Evolutionary conservation across 2,113 vertebrate species (phyloP).

Genomic region (Choloepus hoffmanni): DNA sequence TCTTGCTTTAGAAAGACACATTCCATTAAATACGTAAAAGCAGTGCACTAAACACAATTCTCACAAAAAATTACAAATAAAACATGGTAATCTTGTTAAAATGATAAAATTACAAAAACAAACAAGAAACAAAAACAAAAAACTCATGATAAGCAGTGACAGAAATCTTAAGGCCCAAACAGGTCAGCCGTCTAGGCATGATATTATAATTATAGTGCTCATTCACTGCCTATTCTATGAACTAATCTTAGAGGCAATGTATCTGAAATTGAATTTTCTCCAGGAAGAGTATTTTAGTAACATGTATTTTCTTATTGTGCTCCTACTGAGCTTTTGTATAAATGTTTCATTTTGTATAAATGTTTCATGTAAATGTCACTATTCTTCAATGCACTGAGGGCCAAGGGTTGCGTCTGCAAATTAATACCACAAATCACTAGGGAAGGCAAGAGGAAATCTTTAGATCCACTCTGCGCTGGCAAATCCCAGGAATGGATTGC

Average conservation of each 20-base stretch:
- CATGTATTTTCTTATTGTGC: slow-evolving; percentile 1
- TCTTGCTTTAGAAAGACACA: slow-evolving; percentile 14
- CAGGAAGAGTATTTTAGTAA: slow-evolving; percentile 24
- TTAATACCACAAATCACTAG: background rate
- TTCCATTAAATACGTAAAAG: background rate
- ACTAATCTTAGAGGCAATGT: slow-evolving; percentile 28
- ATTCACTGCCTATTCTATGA: slow-evolving; percentile 26
- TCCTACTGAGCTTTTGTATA: background rate
- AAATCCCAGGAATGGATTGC: background rate
- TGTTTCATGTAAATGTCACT: too few species aligned
- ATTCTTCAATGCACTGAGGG: background rate
- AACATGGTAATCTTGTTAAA: background rate
- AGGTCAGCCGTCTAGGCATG: background rate
- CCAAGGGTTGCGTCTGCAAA: background rate
- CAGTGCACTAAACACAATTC: background rate
- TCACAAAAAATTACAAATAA: slow-evolving; percentile 26
- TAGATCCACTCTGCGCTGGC: background rate
- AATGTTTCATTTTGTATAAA: background rate
- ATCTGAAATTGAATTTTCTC: slow-evolving; percentile 54
- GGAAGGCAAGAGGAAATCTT: background rate
- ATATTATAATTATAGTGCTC: background rate
- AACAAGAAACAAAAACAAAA: too few species aligned
- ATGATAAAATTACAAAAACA: slow-evolving; percentile 32
- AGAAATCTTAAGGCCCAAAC: background rate
- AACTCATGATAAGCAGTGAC: background rate